phyloP scores from a whole-genome alignment of 2,113 vertebrate species.

The Oreochromis tanganicae region DNA sequence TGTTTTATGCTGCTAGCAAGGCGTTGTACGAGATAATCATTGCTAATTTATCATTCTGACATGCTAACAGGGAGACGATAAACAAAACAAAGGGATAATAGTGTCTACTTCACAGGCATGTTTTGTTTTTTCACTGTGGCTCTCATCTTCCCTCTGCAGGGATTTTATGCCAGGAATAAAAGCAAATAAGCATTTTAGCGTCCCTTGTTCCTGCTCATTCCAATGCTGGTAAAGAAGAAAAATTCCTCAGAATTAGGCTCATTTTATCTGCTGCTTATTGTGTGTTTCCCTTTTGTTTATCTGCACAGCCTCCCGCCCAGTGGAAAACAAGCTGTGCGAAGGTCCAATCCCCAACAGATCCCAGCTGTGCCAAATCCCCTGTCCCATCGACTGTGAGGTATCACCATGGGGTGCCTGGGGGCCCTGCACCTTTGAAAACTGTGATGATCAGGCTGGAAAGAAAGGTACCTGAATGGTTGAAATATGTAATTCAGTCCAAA shows the following conservation, averaged over 20 bases:
- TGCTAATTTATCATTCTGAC: constrained; percentile 58
- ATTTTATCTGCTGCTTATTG: background rate
- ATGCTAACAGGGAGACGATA: constrained; percentile 35
- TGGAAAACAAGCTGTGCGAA: constrained; percentile 80
- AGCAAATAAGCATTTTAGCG: background rate
- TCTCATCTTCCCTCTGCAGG: background rate
- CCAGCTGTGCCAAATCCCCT: constrained; percentile 89
- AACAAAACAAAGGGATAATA: constrained; percentile 41
- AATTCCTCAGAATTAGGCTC: background rate
- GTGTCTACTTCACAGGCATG: background rate
- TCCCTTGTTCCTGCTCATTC: background rate
- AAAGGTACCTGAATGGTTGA: constrained; percentile 76
- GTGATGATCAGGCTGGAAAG: constrained; percentile 85
- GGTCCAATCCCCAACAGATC: constrained; percentile 82
- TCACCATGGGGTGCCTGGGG: constrained; percentile 94
- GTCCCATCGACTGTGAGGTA: constrained; percentile 89
- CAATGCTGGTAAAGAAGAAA: background rate
- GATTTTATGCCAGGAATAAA: constrained; percentile 14
- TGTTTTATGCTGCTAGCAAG: constrained; percentile 29
- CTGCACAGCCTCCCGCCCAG: constrained; percentile 82
- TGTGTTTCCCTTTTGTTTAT: background rate
- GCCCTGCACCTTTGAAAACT: constrained; percentile 94
- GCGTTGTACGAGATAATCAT: constrained; percentile 30
- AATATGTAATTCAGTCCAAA: background rate
- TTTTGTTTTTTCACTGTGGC: background rate